Base-by-base conservation (phyloP, 2,113 vertebrate genomes). In the Aldabrachelys gigantea region DNA sequence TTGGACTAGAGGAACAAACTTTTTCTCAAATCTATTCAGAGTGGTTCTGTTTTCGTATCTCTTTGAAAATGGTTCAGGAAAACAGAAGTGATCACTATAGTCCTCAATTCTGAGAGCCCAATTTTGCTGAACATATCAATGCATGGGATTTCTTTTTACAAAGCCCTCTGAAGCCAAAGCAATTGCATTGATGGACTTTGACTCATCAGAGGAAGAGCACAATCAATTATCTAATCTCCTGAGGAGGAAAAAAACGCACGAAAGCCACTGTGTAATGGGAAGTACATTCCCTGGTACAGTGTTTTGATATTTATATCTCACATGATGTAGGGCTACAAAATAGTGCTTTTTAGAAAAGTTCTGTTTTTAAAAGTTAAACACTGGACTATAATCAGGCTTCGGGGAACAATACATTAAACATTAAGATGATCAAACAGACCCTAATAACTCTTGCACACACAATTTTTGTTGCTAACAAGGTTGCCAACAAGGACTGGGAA, bases 251-350 rank as follows among this genome's bases (percentile, higher is more conserved):
- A 79, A 31, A 69, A 22, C 21, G 83, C 0, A 0, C 5, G 2
- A 79, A 82, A 80, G 78, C 0, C 3, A 75, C 35, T 1, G 0
- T 0, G 1, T 52, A 0, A 1, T 1, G 1, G 1, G 27, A 1
- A 5, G 65, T 5, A 69, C 47, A 49, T 1, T 9, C 47, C 1
- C 79, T 12, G 83, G 49, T 1, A 35, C 47, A 4, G 78, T 65
- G 80, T 47, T 14, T 31, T 21, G 53, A 1, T 1, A 1, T 0
- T 2, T 5, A 6, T 0, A 0, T 5, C 82, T 86, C 3, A 0
- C 27, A 4, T 0, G 1, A n/a, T n/a, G 29, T 1, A 13, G 0
- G 2, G 62, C 47, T 44, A 49, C 52, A 17, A 82, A 52, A 78
- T 0, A 3, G 2, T 10, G 1, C 0, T 52, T 27, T 11, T 6